These are phyloP conservation scores for Pangasius larnaudii DNA, from an alignment of 2,797 vertebrate genomes.

Conservation along the genomic window DNA sequence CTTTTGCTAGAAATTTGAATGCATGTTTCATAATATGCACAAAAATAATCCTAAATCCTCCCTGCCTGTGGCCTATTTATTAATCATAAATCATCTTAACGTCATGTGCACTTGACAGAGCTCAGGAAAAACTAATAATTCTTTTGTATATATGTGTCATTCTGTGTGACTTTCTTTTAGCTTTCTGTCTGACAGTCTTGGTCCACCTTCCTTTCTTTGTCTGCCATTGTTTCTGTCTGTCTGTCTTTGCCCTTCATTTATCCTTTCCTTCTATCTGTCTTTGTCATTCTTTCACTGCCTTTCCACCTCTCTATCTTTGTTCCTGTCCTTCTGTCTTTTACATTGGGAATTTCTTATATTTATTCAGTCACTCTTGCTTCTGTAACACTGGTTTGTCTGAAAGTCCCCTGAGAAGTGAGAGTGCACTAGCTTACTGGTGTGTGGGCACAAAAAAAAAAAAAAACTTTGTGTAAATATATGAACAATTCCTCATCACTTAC, in stretches of 20 bases:
- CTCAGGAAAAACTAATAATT: neutral
- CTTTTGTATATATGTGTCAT: neutral
- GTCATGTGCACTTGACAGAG: neutral
- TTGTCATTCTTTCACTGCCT: neutral
- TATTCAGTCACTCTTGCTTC: neutral
- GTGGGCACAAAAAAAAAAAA: neutral
- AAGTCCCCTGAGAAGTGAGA: constrained; percentile 11
- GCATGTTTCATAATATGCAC: neutral
- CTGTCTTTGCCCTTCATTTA: neutral
- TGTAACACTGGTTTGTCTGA: neutral
- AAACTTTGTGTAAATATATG: neutral
- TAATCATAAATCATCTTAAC: neutral
- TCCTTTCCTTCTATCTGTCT: neutral
- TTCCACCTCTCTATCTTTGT: neutral
- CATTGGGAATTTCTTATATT: no score
- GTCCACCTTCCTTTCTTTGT: neutral
- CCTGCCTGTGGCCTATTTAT: neutral
- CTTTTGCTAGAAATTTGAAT: neutral
- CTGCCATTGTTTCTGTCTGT: neutral
- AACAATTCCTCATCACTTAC: neutral
- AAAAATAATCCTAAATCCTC: neutral
- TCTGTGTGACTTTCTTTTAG: neutral
- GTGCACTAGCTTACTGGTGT: neutral
- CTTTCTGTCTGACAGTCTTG: neutral
- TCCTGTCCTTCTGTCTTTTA: neutral